Base-by-base conservation (phyloP, 2,888 invertebrate species). In the Ischnura elegans region DNA sequence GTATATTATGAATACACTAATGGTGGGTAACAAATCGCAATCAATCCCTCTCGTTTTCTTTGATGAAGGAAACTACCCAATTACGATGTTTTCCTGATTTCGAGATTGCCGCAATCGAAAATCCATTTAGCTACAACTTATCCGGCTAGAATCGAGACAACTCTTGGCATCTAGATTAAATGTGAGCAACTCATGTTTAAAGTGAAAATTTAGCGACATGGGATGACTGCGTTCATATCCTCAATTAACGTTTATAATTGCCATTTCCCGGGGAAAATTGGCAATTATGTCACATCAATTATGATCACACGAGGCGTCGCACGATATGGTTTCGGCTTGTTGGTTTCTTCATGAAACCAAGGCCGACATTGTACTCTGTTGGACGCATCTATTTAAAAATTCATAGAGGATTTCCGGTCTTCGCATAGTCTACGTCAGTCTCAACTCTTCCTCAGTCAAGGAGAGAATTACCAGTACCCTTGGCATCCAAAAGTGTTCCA, bases 371-470 rank as follows among this genome's bases (percentile, higher is more conserved):
- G 76, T 76, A 6, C 16, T 36, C 76, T 13, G 21, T 13, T 36
- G 8, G 76, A 8, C 36, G 2, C 21, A 66, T n/a, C 66, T 29
- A n/a, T 66, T 66, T 6, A 36, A 36, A 36, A 76, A 76, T 76
- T 76, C 76, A 76, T 76, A 76, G 76, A 76, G 76, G 76, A 76
- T 76, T 76, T 76, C 76, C 76, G 76, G 76, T 76, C 36, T 76
- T 36, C 76, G 76, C 36, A 76, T 36, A 36, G 21, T 76, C 6
- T 76, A 10, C 36, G 29, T 51, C 51, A 13, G 8, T 19, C 51
- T 19, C 51, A 13, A 16, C 29, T 76, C 76, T n/a, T 4, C 36
- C 76, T 76, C 76, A 36, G 36, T 36, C 76, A 76, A 76, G 76
- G 76, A 36, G 36, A 76, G 76, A 76, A 76, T 76, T 76, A 76